Percentiles rank a stretch among this genome's conserved stretches.
phyloP scores from a whole-genome alignment of 2,888 invertebrate species.

The Charanyca ferruginea region DNA sequence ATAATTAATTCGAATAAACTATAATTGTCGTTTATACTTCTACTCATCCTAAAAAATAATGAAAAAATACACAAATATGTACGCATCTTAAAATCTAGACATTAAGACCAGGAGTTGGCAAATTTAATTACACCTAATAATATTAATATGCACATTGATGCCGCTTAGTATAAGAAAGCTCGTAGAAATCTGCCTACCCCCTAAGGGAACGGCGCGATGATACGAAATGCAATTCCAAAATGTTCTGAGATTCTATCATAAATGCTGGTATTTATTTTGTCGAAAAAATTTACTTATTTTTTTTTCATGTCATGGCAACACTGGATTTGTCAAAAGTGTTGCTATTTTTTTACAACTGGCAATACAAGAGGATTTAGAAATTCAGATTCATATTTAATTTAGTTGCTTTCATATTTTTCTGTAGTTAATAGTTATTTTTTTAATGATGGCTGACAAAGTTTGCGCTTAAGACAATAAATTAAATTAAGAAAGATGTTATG shows the following conservation, averaged over 20 bases:
- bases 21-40: no score
- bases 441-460: no score
- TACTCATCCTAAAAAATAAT: conserved; percentile 7
- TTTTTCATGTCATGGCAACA: conserved; percentile 9
- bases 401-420: no score
- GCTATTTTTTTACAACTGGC: background rate
- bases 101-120: conserved; percentile 48
- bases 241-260: conserved; percentile 51
- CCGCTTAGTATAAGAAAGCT: conserved; percentile 38
- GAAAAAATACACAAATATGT: conserved; percentile 11
- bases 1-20: no score
- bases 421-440: no score
- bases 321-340: accelerated
- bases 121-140: conserved; percentile 43
- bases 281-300: conserved; percentile 33
- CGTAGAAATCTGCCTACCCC: conserved; percentile 49
- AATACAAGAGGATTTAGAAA: background rate
- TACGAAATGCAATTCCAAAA: conserved; percentile 39
- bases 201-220: conserved; percentile 32
- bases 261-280: conserved; percentile 23
- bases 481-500: background rate
- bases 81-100: conserved; percentile 28
- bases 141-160: conserved; percentile 44
- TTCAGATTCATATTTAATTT: no score
- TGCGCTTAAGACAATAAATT: no score